Evolutionary conservation across 2,888 invertebrate genomes (phyloP), one percentile per base, ranked within the genome.

Genomic region (Lasioglossum villosulum): DNA sequence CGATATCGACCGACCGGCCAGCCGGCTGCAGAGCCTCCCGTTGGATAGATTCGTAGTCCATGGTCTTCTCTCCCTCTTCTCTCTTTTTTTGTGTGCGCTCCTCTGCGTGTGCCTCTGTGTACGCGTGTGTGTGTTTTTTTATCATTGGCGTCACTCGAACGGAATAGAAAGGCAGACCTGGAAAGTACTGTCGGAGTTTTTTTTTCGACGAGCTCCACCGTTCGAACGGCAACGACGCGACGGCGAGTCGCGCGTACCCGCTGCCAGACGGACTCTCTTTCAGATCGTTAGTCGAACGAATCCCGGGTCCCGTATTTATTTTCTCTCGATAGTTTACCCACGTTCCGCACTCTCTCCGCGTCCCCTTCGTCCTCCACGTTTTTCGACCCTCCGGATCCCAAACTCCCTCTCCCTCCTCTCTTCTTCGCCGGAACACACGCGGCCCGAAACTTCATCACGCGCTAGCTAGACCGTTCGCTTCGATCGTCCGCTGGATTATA

Each of bases 281-380:
- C 87, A 76, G 87, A 78, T 88, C 87, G 88, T 90, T 85, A 82
- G 83, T 84, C 90, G 86, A 82, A 85, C 66, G 88, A 88, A 86
- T 88, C 76, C 87, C 84, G 30, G 80, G 83, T 79, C 84, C 78
- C 77, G 88, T 89, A 90, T 90, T 90, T 90, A 90, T 90, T 88
- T 90, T 88, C 88, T 79, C 83, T 82, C 87, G 81, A 86, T 84
- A 84, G 86, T 87, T 88, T 87, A 86, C 83, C 81, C 83, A 76
- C 87, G 88, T 84, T 79, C 74, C 70, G 48, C 59, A 14, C 14
- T 4, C 76, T 27, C 71, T 75, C 34, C 34, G n/a, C 52, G 27
- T 16, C 45, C 56, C 63, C 72, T 12, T 27, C 34, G 34, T 34
- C 27, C 75, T 16, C 52, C 23, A 52, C 45, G 3, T 68, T 71